These are phyloP conservation scores for Sesamia inferens DNA, from an alignment of 2,888 invertebrate genomes.

Conservation along the genomic window DNA sequence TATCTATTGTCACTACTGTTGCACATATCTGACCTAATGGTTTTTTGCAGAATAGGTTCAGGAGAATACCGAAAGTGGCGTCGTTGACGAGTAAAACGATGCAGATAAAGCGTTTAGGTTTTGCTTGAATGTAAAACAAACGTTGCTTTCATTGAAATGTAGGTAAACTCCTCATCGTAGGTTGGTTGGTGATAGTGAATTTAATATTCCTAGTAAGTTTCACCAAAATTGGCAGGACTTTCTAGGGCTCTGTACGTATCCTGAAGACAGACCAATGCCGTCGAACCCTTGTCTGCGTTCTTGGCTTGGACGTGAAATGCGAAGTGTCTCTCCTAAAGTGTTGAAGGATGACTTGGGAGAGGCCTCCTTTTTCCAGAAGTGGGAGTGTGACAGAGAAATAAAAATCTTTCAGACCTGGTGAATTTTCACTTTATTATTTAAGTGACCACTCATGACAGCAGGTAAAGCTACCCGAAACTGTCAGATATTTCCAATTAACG, in stretches of 20 bases:
- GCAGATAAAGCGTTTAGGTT: not conserved
- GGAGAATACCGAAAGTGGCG: not conserved
- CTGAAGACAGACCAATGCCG: not conserved
- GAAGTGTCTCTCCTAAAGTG: too few species aligned
- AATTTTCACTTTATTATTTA: not conserved
- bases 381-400: not conserved
- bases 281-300: not conserved
- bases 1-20: not conserved
- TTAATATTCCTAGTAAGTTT: too few species aligned
- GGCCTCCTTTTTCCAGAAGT: not conserved
- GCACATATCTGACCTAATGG: too few species aligned
- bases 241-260: not conserved
- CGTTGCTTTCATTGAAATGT: not conserved
- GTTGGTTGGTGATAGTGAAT: too few species aligned
- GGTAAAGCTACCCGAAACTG: too few species aligned
- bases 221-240: not conserved
- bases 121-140: not conserved
- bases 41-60: not conserved
- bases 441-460: not conserved
- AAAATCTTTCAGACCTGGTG: not conserved
- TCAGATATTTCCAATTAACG: too few species aligned
- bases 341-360: not conserved
- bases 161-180: not conserved
- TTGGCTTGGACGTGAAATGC: not conserved
- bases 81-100: not conserved